Evolutionary conservation across 2,797 vertebrate species (phyloP).

Genomic region (Pseudochromis fuscus): DNA sequence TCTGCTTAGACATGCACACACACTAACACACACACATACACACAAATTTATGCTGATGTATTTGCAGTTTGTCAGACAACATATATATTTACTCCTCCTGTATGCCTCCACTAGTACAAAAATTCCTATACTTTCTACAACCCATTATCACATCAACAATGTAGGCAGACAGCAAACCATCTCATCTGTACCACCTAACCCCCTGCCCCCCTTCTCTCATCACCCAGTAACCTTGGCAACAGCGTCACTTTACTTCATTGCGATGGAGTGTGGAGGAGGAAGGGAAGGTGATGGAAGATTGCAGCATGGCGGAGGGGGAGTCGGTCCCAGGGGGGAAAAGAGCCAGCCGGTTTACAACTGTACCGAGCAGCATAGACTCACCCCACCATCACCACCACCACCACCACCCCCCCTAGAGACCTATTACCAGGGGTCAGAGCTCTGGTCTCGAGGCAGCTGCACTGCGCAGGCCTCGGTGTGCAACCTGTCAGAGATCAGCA

Average conservation of each 20-base stretch:
- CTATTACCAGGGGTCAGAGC: slow-evolving; percentile 69
- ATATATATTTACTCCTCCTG: slow-evolving; percentile 23
- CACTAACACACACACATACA: not conserved
- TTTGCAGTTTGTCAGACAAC: slow-evolving; percentile 30
- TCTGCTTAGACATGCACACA: slow-evolving; percentile 36
- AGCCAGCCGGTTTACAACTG: slow-evolving; percentile 60
- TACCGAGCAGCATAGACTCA: slow-evolving; percentile 31
- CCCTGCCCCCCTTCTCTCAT: slow-evolving; percentile 2
- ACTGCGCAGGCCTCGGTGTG: slow-evolving; percentile 27
- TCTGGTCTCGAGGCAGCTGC: slow-evolving; percentile 45
- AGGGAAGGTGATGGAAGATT: slow-evolving; percentile 33
- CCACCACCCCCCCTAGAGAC: slow-evolving; percentile 36
- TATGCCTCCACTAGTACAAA: not conserved
- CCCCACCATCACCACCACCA: too few relatives aligned
- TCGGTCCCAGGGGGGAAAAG: slow-evolving; percentile 49
- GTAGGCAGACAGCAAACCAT: slow-evolving; percentile 58
- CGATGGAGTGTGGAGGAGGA: slow-evolving; percentile 21
- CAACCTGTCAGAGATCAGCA: slow-evolving; percentile 63
- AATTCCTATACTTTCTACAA: slow-evolving; percentile 13
- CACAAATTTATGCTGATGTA: slow-evolving; percentile 16
- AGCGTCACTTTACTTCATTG: slow-evolving; percentile 65
- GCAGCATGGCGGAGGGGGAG: slow-evolving; percentile 21
- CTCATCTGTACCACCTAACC: slow-evolving; percentile 54
- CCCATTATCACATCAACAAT: slow-evolving; percentile 38
- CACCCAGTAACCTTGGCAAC: slow-evolving; percentile 74